Evolutionary conservation across 2,113 vertebrate genomes (phyloP), one percentile per base, ranked within the genome.

Genomic region (Pterophyllum scalare): DNA sequence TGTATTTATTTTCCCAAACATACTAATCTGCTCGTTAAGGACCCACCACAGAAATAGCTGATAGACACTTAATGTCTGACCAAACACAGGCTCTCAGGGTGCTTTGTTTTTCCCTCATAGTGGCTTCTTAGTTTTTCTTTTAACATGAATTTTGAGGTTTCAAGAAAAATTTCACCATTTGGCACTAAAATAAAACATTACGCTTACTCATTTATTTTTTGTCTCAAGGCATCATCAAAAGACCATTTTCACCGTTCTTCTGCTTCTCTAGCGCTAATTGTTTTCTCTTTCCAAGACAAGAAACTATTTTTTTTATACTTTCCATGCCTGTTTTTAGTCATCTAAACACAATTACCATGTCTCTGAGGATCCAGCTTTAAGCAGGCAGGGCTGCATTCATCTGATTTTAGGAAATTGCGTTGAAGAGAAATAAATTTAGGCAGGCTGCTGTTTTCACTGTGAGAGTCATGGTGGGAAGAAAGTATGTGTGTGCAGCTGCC

Each of bases 301-400:
- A 28, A 54, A 81, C 13, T 7, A 7, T 11, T 33, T 82, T 87
- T 19, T 83, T 87, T 83, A 61, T 79, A 72, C 24, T 89, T 91
- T 87, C 79, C 59, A 79, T 43, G 57, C 61, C 86, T 92, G 84
- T 82, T 92, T 87, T 85, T 43, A 85, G 43, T 91, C 77, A 90
- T 60, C 75, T 76, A 70, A 91, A 89, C 77, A 80, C 62, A 87
- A 83, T 82, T 84, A 84, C 61, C 19, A 33, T 15, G 49, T 81
- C 49, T 81, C 81, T 82, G 83, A 75, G 28, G 75, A 75, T n/a
- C 58, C 62, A 46, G 57, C 72, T 80, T 83, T 70, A 88, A 72
- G 38, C 56, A 70, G 64, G 64, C 77, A 17, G 6, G 67, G 12
- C 77, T 64, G 31, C 60, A 80, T 80, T 87, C 26, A 83, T 83